Evolutionary conservation across 2,888 invertebrate genomes (phyloP).

Genomic region (Heliconius hortense): DNA sequence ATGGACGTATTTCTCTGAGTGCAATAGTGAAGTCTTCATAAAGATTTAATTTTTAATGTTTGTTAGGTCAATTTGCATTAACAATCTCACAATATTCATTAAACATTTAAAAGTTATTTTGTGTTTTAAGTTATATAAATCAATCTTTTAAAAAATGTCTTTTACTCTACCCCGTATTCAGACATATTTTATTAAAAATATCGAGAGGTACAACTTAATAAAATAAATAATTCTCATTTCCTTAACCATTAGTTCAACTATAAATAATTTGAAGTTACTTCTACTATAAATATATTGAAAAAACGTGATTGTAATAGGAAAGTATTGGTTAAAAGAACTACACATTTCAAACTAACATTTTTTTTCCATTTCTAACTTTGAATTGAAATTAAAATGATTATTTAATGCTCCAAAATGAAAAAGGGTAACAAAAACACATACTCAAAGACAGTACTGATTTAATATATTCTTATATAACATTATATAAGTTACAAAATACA

Average conservation of each 20-base stretch:
- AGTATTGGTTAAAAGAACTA: no score
- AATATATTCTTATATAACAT: constrained; percentile 76
- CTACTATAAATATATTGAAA: no score
- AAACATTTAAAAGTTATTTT: constrained; percentile 38
- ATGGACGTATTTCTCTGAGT: not conserved
- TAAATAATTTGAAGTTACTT: no score
- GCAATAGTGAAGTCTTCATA: no score
- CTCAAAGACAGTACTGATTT: constrained; percentile 73
- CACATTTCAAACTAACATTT: no score
- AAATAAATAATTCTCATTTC: no score
- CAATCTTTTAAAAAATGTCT: constrained; percentile 18
- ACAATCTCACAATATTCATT: constrained; percentile 26
- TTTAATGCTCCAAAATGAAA: not conserved
- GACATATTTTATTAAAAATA: no score
- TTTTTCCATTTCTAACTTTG: no score
- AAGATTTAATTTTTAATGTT: not conserved
- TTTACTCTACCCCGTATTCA: constrained; percentile 3
- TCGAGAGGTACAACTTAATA: no score
- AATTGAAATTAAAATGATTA: no score
- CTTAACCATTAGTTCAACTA: no score
- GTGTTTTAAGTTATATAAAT: constrained; percentile 33
- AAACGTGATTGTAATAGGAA: no score
- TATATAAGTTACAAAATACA: constrained; percentile 79
- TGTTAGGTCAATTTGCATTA: not conserved
- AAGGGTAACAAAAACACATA: constrained; percentile 7